These are phyloP conservation scores for Ceratosolen fusciceps DNA, from an alignment of 1,140 invertebrate species.

Conservation along the genomic window DNA sequence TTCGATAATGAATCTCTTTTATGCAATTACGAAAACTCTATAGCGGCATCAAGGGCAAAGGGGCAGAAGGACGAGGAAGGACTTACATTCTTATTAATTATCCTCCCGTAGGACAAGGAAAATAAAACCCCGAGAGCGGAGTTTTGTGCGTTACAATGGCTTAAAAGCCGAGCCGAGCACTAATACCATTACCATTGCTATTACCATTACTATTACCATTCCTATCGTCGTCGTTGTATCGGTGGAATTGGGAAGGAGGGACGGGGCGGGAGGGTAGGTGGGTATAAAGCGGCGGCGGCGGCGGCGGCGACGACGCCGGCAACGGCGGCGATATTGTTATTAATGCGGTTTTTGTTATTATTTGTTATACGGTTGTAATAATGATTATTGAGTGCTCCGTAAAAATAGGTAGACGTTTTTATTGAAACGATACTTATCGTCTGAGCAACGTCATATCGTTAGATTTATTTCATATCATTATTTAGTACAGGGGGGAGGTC, in stretches of 20 bases:
- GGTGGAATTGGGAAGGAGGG: no score
- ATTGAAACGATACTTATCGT: slow-evolving; percentile 43
- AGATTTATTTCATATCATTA: slow-evolving; percentile 48
- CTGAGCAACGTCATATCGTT: slow-evolving; percentile 36
- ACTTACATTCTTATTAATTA: slow-evolving; percentile 21
- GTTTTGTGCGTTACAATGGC: not conserved
- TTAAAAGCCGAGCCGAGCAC: slow-evolving; percentile 16
- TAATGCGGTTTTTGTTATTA: no score
- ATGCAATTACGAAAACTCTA: slow-evolving; percentile 5
- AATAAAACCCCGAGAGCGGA: not conserved
- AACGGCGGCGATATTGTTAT: no score
- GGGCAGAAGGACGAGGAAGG: no score
- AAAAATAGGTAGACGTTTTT: slow-evolving; percentile 29
- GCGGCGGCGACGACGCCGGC: no score
- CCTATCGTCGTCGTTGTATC: no score
- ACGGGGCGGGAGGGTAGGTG: no score
- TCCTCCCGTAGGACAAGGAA: no score
- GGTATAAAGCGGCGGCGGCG: no score
- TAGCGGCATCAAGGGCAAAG: no score
- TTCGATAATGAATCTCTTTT: not conserved
- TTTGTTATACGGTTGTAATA: no score
- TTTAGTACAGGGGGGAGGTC: slow-evolving; percentile 20
- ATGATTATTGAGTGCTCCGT: slow-evolving; percentile 23
- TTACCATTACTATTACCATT: no score
- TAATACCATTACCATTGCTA: not conserved